Percentiles rank a stretch among this genome's conserved stretches.
These are phyloP conservation scores for Drosophila nr. medialis DNA, from an alignment of 2,888 invertebrate genomes.

Conservation along the genomic window DNA sequence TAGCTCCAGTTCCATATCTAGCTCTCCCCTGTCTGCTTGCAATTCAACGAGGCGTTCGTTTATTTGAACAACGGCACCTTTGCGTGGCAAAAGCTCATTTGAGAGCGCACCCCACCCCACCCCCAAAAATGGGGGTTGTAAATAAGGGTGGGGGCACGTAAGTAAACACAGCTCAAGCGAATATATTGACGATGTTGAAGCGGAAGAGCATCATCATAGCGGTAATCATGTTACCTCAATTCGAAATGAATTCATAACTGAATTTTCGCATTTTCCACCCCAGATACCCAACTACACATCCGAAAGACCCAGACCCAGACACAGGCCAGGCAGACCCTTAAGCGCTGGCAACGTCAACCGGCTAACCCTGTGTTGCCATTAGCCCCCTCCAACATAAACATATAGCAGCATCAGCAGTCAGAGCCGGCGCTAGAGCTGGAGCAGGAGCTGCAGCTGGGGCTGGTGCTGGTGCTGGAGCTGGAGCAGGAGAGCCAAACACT, in stretches of 20 bases:
- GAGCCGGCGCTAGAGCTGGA: neutral
- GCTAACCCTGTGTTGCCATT: conserved; percentile 51
- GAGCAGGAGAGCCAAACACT: conserved; percentile 18
- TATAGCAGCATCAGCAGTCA: conserved; percentile 11
- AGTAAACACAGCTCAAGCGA: conserved; percentile 77
- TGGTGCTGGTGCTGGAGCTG: neutral
- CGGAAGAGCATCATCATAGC: conserved; percentile 82
- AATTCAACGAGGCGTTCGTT: conserved; percentile 73
- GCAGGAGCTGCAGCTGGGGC: neutral
- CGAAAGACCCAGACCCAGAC: neutral
- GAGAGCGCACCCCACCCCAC: conserved; percentile 19
- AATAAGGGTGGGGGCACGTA: conserved; percentile 51
- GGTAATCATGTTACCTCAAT: conserved; percentile 84
- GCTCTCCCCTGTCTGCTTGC: conserved; percentile 41
- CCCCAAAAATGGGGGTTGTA: neutral
- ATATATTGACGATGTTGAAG: conserved; percentile 76
- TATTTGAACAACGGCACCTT: conserved; percentile 75
- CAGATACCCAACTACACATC: conserved; percentile 21
- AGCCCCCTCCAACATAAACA: conserved; percentile 4
- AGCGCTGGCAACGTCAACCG: conserved; percentile 53
- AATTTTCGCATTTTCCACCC: conserved; percentile 80
- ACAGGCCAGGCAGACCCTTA: conserved; percentile 36
- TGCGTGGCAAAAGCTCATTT: conserved; percentile 76
- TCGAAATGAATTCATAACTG: conserved; percentile 85
- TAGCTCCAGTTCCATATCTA: conserved; percentile 5